Base-by-base conservation (phyloP, 1,140 invertebrate genomes). In the Helicoverpa armigera region DNA sequence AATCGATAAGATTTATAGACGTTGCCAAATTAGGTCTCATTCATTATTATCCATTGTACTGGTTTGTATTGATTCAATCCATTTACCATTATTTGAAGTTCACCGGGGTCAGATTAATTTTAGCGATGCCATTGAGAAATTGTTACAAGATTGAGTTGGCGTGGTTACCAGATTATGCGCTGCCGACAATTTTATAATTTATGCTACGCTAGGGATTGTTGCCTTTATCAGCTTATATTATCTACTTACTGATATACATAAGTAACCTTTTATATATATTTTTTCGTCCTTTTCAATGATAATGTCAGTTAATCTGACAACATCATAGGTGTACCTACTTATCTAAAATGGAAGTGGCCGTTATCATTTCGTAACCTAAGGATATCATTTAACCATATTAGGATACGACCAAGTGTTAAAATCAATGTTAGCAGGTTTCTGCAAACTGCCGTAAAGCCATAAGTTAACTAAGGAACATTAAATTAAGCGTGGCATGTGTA, bases 1-100 rank as follows among this genome's bases (percentile, higher is more conserved):
- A 12, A 54, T 70, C 13, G 67, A 70, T 70, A 54, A 70, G 48
- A 70, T 70, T 70, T 70, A 70, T 70, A 16, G 43, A 54, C 13
- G 12, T 70, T 53, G 48, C 67, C 67, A 70, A 70, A 70, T 70
- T 70, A 70, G 67, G 50, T 7, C 53, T 70, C 13, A 53, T 54
- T 70, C 50, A 70, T 31, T 54, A 31, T 53, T 51, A 29, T 13
- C 50, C 5, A 53, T 70, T 51, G 48, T 70, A 31, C 31, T 53
- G 13, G 2, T 14, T 70, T 53, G 18, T 53, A 70, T 70, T 70
- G 23, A 53, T 70, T 53, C 12, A 70, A 29, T 50, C 63, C 16
- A 48, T 29, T 53, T 51, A 31, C 5, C 13, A 31, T 31, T 70
- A 54, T 70, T 70, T 70, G 67, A 31, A 54, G 67, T 70, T 70